Evolutionary conservation across 2,888 invertebrate species (phyloP).

Genomic region (Megamerina dolium): DNA sequence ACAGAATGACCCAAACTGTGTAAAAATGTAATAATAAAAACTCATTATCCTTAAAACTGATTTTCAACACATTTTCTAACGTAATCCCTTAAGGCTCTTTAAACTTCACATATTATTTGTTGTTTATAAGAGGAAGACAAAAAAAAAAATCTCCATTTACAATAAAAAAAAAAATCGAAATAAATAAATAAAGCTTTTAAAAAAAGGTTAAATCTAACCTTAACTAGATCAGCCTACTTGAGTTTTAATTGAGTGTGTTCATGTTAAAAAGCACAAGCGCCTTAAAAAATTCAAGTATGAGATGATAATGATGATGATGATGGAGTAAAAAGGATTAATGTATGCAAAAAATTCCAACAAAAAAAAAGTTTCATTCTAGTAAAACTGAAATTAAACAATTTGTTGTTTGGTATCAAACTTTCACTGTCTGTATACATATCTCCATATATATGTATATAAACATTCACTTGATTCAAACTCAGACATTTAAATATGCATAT

Average conservation of each 20-base stretch:
- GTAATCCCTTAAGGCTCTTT: conserved; percentile 43
- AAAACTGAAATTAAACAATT: conserved; percentile 16
- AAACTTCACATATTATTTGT: conserved; percentile 39
- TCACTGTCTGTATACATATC: conserved; percentile 6
- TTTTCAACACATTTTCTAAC: conserved; percentile 38
- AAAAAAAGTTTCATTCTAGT: conserved; percentile 9
- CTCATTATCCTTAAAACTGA: conserved; percentile 29
- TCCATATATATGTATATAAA: background rate
- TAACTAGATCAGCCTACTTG: conserved; percentile 27
- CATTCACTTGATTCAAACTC: too few species aligned
- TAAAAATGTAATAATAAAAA: background rate
- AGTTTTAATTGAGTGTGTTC: conserved; percentile 43
- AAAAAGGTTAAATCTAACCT: background rate
- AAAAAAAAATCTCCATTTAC: conserved; percentile 1
- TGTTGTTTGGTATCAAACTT: conserved; percentile 12
- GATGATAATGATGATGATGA: too few species aligned
- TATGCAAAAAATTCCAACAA: conserved; percentile 9
- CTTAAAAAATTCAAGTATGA: too few species aligned
- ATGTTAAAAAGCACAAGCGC: conserved; percentile 5
- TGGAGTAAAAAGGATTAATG: conserved; percentile 10
- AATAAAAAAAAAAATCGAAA: background rate
- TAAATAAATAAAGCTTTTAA: conserved; percentile 20
- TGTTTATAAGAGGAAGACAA: conserved; percentile 3
- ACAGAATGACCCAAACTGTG: background rate
- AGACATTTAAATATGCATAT: too few species aligned